phyloP scores from a whole-genome alignment of 2,888 invertebrate genomes.

The Chirona hameri region DNA sequence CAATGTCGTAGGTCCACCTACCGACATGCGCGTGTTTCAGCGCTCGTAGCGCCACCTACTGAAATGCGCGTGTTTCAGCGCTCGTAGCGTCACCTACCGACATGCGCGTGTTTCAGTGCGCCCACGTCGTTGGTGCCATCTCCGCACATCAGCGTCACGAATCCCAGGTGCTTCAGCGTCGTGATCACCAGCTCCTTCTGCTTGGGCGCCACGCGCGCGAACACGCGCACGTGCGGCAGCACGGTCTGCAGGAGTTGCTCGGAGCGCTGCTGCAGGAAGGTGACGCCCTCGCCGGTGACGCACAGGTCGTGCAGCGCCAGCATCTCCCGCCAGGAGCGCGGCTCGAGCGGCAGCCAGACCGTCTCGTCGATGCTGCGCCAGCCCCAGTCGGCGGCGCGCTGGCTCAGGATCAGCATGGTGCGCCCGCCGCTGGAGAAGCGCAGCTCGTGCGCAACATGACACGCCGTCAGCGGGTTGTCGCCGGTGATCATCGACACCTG shows the following conservation, averaged over 20 bases:
- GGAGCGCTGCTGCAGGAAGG: constrained; percentile 62
- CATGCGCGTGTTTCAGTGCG: no score
- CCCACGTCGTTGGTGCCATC: constrained; percentile 99
- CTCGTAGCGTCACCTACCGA: no score
- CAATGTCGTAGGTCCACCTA: constrained; percentile 28
- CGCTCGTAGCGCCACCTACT: no score
- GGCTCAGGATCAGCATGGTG: constrained; percentile 60
- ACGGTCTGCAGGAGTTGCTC: constrained; percentile 63
- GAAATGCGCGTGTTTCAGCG: no score
- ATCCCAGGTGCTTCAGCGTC: constrained; percentile 80
- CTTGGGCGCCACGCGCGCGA: constrained; percentile 96
- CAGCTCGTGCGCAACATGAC: constrained; percentile 93
- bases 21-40: constrained; percentile 96
- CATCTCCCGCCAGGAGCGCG: constrained; percentile 39
- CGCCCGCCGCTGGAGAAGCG: constrained; percentile 72
- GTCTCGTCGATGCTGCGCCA: constrained; percentile 76
- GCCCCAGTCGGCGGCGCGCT: constrained; percentile 54
- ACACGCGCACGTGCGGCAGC: constrained; percentile 83
- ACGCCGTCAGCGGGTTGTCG: constrained; percentile 97
- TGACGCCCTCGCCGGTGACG: constrained; percentile 86
- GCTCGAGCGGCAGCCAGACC: constrained; percentile 53
- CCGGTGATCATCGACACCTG: constrained; percentile 97
- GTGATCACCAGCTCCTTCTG: constrained; percentile 96
- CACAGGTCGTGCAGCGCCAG: constrained; percentile 80
- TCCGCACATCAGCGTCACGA: constrained; percentile 95